Evolutionary conservation across 2,888 invertebrate species (phyloP).

Genomic region (Pyrocoelia pectoralis): DNA sequence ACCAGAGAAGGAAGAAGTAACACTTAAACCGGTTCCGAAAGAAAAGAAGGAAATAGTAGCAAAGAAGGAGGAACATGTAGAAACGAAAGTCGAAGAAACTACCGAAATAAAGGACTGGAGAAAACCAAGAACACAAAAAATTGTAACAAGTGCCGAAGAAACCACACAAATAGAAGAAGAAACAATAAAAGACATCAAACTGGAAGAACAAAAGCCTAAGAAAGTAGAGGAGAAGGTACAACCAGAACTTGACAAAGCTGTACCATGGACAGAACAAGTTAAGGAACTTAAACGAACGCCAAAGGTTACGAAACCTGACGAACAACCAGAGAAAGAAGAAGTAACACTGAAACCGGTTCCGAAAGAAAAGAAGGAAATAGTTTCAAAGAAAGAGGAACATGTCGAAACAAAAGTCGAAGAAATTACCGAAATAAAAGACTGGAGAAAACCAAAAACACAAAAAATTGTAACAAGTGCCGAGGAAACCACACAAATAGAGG

Average conservation of each 20-base stretch:
- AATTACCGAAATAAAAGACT: slow-evolving; percentile 38
- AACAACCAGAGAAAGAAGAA: slow-evolving; percentile 56
- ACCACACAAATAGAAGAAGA: slow-evolving; percentile 43
- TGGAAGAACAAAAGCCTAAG: slow-evolving; percentile 22
- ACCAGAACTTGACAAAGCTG: slow-evolving; percentile 32
- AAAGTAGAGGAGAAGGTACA: slow-evolving; percentile 23
- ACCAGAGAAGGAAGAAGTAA: slow-evolving; percentile 32
- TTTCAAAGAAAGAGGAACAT: slow-evolving; percentile 11
- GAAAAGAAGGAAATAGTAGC: not conserved
- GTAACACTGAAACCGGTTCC: slow-evolving; percentile 65
- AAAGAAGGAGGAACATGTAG: slow-evolving; percentile 1
- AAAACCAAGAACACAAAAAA: slow-evolving; percentile 17
- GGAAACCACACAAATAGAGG: slow-evolving; percentile 41
- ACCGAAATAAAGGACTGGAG: slow-evolving; percentile 18
- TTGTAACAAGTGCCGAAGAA: slow-evolving; percentile 32
- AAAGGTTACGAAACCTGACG: slow-evolving; percentile 53
- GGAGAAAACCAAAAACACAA: slow-evolving; percentile 35
- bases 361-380: slow-evolving; percentile 20
- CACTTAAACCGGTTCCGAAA: slow-evolving; percentile 21
- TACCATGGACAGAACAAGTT: slow-evolving; percentile 69
- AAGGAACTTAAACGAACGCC: slow-evolving; percentile 61
- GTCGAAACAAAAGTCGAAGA: slow-evolving; percentile 42
- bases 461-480: slow-evolving; percentile 14
- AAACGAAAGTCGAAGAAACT: slow-evolving; percentile 24
- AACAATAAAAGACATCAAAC: slow-evolving; percentile 43